phyloP scores from a whole-genome alignment of 1,140 invertebrate genomes.

The Drosophila athabasca region DNA sequence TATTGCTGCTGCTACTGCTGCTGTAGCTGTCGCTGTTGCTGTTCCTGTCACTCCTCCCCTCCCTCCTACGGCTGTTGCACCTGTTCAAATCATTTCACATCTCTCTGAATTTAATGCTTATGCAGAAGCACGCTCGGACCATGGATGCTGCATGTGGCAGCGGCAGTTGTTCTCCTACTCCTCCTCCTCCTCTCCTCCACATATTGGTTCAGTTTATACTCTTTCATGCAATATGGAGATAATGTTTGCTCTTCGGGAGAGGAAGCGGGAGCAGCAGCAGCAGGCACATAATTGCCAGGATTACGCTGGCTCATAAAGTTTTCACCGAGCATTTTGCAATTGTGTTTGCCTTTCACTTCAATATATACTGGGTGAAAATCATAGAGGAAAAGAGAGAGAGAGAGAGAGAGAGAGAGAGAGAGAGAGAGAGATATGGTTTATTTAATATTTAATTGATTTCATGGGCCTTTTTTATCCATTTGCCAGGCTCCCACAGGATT shows the following conservation, averaged over 20 bases:
- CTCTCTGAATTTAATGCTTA: conserved; percentile 42
- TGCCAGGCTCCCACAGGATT: not conserved
- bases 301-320: conserved; percentile 71
- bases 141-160: conserved; percentile 20
- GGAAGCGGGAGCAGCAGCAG: conserved; percentile 1
- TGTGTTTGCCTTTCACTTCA: conserved; percentile 68
- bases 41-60: not conserved
- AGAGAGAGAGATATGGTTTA: conserved; percentile 54
- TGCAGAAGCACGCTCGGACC: conserved; percentile 49
- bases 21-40: not conserved
- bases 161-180: conserved; percentile 28
- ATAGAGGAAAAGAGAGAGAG: not conserved
- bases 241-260: conserved; percentile 50
- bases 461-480: conserved; percentile 57
- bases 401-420: not conserved
- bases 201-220: conserved; percentile 70
- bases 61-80: conserved; percentile 35
- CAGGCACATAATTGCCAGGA: conserved; percentile 69
- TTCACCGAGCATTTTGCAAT: conserved; percentile 48
- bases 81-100: conserved; percentile 57
- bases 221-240: conserved; percentile 72
- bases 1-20: not conserved
- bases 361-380: conserved; percentile 13
- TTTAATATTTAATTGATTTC: conserved; percentile 80
- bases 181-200: conserved; percentile 34